Conservation (phyloP, 2,888 invertebrate genomes). For the Ophion slaviceki region DNA sequence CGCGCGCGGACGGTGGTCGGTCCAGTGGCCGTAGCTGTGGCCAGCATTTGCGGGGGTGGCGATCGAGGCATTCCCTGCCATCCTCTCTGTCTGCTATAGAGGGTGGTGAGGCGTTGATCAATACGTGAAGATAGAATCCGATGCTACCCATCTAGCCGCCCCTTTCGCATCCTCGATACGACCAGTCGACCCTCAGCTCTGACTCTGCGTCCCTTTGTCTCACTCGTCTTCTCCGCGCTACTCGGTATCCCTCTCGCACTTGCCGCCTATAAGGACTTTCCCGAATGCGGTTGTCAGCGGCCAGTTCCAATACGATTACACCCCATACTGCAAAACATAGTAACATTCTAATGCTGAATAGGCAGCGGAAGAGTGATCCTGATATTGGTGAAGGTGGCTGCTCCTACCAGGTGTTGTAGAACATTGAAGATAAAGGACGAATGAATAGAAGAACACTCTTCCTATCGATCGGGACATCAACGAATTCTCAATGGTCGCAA, state of each 20-base stretch:
- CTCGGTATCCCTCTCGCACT: not conserved
- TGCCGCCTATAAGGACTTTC: conserved; percentile 27
- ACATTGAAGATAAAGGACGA: too few relatives aligned
- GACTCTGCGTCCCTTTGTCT: conserved; percentile 55
- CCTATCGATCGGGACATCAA: not conserved
- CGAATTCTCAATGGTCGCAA: not conserved
- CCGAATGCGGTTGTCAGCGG: not conserved
- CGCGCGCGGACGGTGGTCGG: conserved; percentile 81
- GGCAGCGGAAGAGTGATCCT: not conserved
- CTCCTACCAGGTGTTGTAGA: too few relatives aligned
- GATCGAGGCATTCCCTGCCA: conserved; percentile 76
- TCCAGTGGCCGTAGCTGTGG: conserved; percentile 83
- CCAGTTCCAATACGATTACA: conserved; percentile 71
- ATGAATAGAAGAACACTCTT: too few relatives aligned
- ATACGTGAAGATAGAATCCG: conserved; percentile 84
- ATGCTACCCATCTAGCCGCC: conserved; percentile 80
- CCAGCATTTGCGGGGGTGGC: conserved; percentile 80
- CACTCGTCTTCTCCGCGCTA: conserved; percentile 56
- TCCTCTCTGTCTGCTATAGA: conserved; percentile 68
- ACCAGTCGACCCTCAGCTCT: conserved; percentile 54
- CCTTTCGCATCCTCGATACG: conserved; percentile 62
- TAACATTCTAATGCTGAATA: not conserved
- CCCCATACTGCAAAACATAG: conserved; percentile 34
- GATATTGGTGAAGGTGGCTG: too few relatives aligned
- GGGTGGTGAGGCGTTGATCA: conserved; percentile 83